These are phyloP conservation scores for Eublepharis macularius DNA, from an alignment of 2,113 vertebrate genomes.

Conservation along the genomic window DNA sequence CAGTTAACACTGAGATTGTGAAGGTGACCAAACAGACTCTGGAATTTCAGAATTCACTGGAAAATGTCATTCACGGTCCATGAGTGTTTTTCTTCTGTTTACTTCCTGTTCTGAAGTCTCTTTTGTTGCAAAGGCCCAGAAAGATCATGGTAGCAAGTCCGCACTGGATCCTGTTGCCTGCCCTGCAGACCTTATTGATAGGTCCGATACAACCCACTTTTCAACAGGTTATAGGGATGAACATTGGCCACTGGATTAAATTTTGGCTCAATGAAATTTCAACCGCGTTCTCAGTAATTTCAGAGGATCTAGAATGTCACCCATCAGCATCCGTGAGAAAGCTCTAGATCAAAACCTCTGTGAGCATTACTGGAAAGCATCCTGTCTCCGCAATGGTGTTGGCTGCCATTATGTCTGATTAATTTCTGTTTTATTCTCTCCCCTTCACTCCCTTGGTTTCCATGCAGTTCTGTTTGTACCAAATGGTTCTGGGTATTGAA, in stretches of 20 bases:
- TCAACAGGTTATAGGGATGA: not conserved
- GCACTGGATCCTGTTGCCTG: not conserved
- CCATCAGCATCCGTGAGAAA: not conserved
- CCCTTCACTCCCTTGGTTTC: slow-evolving; percentile 30
- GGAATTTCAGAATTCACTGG: slow-evolving; percentile 32
- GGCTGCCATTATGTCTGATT: not conserved
- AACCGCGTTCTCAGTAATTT: not conserved
- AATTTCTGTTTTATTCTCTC: slow-evolving; percentile 18
- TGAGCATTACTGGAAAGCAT: slow-evolving; percentile 4
- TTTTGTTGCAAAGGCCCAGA: slow-evolving; percentile 32
- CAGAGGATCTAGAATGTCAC: not conserved
- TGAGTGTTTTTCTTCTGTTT: slow-evolving; percentile 32
- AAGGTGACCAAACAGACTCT: slow-evolving; percentile 47
- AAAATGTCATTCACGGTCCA: slow-evolving; percentile 38
- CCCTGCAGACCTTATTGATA: not conserved
- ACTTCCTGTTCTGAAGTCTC: not conserved
- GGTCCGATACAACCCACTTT: not conserved
- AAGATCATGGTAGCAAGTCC: not conserved
- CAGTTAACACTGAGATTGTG: slow-evolving; percentile 60
- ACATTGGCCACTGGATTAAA: not conserved
- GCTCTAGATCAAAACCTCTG: not conserved
- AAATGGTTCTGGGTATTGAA: slow-evolving; percentile 1
- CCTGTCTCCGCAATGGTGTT: not conserved
- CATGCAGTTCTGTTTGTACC: slow-evolving; percentile 49
- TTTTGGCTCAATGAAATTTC: not conserved